These are phyloP conservation scores for Picus viridis DNA, from an alignment of 2,797 vertebrate genomes.

Conservation along the genomic window DNA sequence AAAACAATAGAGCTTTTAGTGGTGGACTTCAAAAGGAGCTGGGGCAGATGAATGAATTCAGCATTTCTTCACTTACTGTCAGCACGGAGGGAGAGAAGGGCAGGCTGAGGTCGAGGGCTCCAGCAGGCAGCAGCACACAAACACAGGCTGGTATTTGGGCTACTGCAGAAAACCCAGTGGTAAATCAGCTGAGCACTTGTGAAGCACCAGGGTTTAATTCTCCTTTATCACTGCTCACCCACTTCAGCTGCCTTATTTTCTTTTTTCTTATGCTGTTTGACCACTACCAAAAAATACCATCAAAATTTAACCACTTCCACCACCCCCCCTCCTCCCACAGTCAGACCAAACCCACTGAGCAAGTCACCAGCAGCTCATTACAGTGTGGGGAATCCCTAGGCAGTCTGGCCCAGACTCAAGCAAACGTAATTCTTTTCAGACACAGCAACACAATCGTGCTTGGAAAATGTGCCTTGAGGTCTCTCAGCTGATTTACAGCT, in stretches of 20 bases:
- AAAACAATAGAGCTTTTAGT: conserved; percentile 77
- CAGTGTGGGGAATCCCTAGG: background rate
- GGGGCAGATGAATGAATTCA: conserved; percentile 74
- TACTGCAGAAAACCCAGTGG: conserved; percentile 55
- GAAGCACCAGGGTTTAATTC: background rate
- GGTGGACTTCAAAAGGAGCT: conserved; percentile 66
- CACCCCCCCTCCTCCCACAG: fast-evolving
- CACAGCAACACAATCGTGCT: background rate
- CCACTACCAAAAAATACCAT: background rate
- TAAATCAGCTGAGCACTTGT: background rate
- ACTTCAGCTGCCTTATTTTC: background rate
- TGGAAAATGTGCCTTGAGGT: background rate
- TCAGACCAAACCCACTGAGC: background rate
- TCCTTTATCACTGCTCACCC: background rate
- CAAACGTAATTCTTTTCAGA: conserved; percentile 8
- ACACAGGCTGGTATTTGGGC: conserved; percentile 39
- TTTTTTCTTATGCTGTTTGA: background rate
- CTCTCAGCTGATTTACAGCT: background rate
- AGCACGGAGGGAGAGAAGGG: conserved; percentile 60
- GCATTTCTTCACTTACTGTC: conserved; percentile 71
- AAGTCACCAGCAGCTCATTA: background rate
- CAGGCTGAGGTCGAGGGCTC: conserved; percentile 49
- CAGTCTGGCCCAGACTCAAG: background rate
- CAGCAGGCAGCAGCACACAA: conserved; percentile 45
- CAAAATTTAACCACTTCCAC: background rate